Conservation (phyloP, 2,888 invertebrate genomes). For the Tipula vernalis region DNA sequence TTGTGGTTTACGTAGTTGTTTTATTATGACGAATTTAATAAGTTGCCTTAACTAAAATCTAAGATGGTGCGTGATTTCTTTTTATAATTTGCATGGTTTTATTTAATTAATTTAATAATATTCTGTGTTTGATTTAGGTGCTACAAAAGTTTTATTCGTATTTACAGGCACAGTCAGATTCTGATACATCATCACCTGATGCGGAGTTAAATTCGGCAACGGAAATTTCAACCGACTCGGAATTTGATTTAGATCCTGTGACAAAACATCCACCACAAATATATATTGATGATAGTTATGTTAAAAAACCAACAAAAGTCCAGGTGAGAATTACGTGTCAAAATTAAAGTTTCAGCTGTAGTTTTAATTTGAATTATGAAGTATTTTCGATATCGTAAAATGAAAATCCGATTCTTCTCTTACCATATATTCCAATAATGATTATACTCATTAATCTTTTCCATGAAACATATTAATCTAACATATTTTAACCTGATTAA, state of each 20-base stretch:
- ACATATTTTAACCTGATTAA: too few species aligned
- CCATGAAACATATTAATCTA: too few species aligned
- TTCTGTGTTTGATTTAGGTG: neutral
- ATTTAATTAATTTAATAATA: neutral
- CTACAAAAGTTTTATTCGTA: constrained; percentile 10
- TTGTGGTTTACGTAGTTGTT: neutral
- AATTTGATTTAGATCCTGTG: constrained; percentile 75
- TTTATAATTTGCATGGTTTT: neutral
- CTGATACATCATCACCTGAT: constrained; percentile 53
- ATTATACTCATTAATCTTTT: too few species aligned
- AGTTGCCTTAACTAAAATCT: neutral
- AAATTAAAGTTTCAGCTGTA: neutral
- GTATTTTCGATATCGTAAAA: too few species aligned
- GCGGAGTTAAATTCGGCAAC: constrained; percentile 75
- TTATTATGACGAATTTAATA: neutral
- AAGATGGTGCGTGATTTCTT: neutral
- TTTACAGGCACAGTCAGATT: constrained; percentile 51
- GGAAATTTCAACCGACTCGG: constrained; percentile 86
- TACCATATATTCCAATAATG: too few species aligned
- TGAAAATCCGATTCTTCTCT: too few species aligned
- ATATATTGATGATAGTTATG: constrained; percentile 51
- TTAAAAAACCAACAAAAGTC: constrained; percentile 48
- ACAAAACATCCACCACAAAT: constrained; percentile 57
- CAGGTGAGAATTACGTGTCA: constrained; percentile 38
- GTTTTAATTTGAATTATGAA: too few species aligned